Evolutionary conservation across 2,888 invertebrate species (phyloP).

Genomic region (Epistrophe grossulariae): DNA sequence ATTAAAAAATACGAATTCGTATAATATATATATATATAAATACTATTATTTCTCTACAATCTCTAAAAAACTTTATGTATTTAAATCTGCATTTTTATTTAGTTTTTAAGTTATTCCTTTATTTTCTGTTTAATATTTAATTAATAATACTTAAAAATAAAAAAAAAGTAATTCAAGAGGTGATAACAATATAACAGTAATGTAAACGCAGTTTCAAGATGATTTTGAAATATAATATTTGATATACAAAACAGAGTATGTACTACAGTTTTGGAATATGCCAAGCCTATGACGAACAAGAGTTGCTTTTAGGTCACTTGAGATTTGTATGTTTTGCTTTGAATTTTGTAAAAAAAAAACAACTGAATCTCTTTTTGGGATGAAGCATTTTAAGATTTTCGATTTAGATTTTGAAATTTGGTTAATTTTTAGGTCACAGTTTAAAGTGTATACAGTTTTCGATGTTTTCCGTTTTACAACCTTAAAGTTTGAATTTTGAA

Average conservation of each 20-base stretch:
- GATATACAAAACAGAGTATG: neutral
- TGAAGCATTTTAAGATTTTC: too few relatives aligned
- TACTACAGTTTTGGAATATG: neutral
- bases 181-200: constrained; percentile 60
- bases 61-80: constrained; percentile 25
- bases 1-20: constrained; percentile 10
- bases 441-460: too few relatives aligned
- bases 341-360: too few relatives aligned
- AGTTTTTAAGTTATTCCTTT: constrained; percentile 57
- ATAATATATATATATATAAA: constrained; percentile 4
- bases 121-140: constrained; percentile 26
- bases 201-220: neutral
- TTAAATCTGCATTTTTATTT: constrained; percentile 65
- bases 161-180: constrained; percentile 44
- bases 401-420: too few relatives aligned
- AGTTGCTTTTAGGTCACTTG: constrained; percentile 5
- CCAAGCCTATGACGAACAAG: neutral
- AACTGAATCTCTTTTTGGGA: too few relatives aligned
- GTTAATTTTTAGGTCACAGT: too few relatives aligned
- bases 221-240: neutral
- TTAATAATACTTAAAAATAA: constrained; percentile 16
- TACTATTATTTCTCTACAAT: constrained; percentile 38
- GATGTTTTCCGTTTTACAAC: too few relatives aligned
- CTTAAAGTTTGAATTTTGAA: too few relatives aligned
- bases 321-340: neutral